phyloP scores from a whole-genome alignment of 2,797 vertebrate species.

The Halcyon smyrnensis region DNA sequence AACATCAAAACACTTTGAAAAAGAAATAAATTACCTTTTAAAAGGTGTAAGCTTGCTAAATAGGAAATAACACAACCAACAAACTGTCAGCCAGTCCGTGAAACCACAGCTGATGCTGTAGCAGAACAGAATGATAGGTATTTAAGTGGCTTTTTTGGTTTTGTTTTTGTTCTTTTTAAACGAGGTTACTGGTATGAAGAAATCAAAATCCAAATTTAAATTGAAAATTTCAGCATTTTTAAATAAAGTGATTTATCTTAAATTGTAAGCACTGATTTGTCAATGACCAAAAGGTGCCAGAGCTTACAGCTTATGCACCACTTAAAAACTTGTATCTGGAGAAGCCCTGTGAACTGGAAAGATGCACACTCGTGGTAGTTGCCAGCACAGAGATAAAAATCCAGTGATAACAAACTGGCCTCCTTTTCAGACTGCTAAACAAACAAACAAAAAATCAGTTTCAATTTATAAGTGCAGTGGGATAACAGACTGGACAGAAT shows the following conservation, averaged over 20 bases:
- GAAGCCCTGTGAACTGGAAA: neutral
- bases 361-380: neutral
- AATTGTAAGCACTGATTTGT: neutral
- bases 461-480: neutral
- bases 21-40: constrained; percentile 41
- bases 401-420: neutral
- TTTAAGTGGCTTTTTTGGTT: neutral
- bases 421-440: neutral
- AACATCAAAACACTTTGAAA: constrained; percentile 66
- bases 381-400: neutral
- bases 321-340: neutral
- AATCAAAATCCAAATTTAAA: neutral
- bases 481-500: neutral
- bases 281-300: neutral
- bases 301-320: neutral
- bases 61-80: constrained; percentile 48
- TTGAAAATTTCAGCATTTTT: neutral
- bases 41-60: constrained; percentile 62
- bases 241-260: rapidly evolving
- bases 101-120: neutral
- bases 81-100: constrained; percentile 40
- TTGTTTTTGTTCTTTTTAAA: neutral
- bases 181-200: neutral
- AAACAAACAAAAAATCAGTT: neutral
- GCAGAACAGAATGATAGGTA: neutral